phyloP scores from a whole-genome alignment of 2,888 invertebrate species.

The Malthinus flaveolus region DNA sequence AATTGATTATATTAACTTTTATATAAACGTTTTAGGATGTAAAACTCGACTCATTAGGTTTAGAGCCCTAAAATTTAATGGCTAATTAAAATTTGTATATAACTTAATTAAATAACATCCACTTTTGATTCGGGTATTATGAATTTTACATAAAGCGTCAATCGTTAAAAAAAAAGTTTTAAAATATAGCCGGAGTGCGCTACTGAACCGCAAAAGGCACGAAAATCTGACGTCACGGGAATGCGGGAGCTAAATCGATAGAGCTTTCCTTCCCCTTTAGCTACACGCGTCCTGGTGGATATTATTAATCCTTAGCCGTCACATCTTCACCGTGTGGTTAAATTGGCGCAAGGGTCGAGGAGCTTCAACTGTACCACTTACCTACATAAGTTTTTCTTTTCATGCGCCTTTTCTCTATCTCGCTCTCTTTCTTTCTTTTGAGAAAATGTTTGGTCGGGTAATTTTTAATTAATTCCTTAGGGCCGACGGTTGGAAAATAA shows the following conservation, averaged over 20 bases:
- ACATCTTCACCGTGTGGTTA: constrained; percentile 23
- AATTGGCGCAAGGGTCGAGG: constrained; percentile 19
- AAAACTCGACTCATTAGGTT: no score
- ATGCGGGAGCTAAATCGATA: constrained; percentile 38
- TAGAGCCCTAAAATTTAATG: no score
- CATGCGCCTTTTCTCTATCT: neutral
- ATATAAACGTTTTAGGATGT: no score
- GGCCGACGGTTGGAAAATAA: neutral
- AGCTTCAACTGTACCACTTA: constrained; percentile 4
- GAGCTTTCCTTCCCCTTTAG: constrained; percentile 34
- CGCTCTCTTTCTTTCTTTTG: neutral
- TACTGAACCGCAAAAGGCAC: constrained; percentile 28
- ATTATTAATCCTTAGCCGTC: constrained; percentile 25
- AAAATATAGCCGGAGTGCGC: constrained; percentile 30
- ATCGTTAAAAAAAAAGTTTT: constrained; percentile 16
- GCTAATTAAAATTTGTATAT: no score
- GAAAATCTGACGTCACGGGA: constrained; percentile 39
- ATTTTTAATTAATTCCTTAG: constrained; percentile 3
- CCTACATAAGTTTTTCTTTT: constrained; percentile 8
- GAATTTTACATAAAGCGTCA: constrained; percentile 1
- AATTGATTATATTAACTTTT: no score
- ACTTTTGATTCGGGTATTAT: neutral
- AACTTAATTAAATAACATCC: no score
- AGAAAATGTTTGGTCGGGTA: neutral
- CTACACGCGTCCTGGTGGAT: constrained; percentile 23